These are phyloP conservation scores for Apamea anceps DNA, from an alignment of 2,888 invertebrate species.

Conservation along the genomic window DNA sequence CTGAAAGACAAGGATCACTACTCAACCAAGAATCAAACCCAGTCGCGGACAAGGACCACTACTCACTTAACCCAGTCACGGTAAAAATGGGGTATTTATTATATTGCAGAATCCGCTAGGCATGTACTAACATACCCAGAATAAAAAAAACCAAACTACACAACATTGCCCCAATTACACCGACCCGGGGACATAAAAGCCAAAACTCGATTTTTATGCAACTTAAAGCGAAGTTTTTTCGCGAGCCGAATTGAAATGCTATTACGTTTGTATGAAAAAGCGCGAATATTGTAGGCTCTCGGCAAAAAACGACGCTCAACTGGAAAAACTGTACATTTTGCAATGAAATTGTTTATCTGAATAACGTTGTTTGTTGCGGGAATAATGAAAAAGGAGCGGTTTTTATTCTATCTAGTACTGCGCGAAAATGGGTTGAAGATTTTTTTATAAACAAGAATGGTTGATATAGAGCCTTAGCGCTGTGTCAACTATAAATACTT, in stretches of 20 bases:
- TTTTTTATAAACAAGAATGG: not conserved
- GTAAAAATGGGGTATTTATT: too few species aligned
- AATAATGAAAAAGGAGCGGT: constrained; percentile 32
- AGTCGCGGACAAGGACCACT: too few species aligned
- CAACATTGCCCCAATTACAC: constrained; percentile 55
- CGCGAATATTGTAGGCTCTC: constrained; percentile 68
- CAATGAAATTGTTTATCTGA: constrained; percentile 64
- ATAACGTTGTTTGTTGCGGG: constrained; percentile 44
- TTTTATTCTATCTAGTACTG: constrained; percentile 16
- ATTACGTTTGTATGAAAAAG: constrained; percentile 65
- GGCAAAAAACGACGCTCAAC: constrained; percentile 62
- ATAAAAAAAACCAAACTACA: constrained; percentile 29
- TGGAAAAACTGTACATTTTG: constrained; percentile 58
- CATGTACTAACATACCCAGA: not conserved
- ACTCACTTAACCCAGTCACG: too few species aligned
- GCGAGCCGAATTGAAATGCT: constrained; percentile 70
- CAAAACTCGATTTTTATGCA: constrained; percentile 56
- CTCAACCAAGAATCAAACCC: too few species aligned
- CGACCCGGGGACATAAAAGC: constrained; percentile 33
- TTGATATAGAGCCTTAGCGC: not conserved
- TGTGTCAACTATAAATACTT: not conserved
- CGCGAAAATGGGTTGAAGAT: constrained; percentile 13
- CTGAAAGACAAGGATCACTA: too few species aligned
- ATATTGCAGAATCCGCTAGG: too few species aligned
- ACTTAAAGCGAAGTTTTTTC: constrained; percentile 69